Evolutionary conservation across 2,113 vertebrate species (phyloP), one percentile per base, ranked within the genome.

Genomic region (Alouatta palliata): DNA sequence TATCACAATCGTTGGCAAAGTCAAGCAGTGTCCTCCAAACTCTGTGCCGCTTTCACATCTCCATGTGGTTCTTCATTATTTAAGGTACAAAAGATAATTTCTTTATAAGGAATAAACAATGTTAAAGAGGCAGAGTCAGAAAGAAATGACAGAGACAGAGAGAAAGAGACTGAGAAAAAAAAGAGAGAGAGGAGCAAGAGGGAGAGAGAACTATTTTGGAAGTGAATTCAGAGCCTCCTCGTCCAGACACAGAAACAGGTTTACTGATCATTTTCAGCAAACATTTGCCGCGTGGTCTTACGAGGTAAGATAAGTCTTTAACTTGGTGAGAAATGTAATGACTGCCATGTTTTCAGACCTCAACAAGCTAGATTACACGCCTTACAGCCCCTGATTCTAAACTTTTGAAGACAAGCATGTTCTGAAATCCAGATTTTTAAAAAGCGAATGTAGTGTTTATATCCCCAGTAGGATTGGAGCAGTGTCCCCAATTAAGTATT

Each of bases 51-150:
- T 5, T 52, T 9, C 14, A 45, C 16, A 27, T 77, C 23, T 56
- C 14, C 1, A 52, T 3, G 19, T 16, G 61, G 27, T 49, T 68
- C 47, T 32, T 77, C 30, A 45, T 37, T 25, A 32, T 0, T 37
- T 77, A 23, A 16, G 37, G 35, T 3, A n/a, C 30, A 52, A 30
- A 6, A 14, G 73, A 56, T 47, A 20, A 17, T 76, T 54, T 70
- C 3, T 70, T 13, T 14, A 64, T 64, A 64, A 32, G 61, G 61
- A 32, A 64, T 14, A 64, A 64, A 64, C 61, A 64, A 64, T 6
- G 12, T 64, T 64, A 64, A 64, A 64, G 61, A 64, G 61, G 30
- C 61, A 64, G 61, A 64, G 81, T 73, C 80, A 93, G n/a, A 96
- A 5, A 90, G 45, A 81, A 40, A 79, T 35, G 30, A 79, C 45